phyloP scores from a whole-genome alignment of 2,797 vertebrate species.

The Pipistrellus pipistrellus region DNA sequence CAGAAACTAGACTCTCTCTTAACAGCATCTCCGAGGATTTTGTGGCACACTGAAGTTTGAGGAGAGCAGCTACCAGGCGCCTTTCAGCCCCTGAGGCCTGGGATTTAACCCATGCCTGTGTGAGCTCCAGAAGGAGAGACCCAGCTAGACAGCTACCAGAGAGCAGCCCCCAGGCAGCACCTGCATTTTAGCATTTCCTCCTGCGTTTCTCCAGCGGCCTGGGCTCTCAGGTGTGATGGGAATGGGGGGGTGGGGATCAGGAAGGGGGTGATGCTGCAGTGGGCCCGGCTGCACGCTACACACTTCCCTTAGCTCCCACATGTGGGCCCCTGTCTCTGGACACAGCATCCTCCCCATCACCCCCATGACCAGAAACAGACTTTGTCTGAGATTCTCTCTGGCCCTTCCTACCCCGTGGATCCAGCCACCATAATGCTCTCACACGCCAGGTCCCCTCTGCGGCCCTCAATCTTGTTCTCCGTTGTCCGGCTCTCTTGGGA shows the following conservation, averaged over 20 bases:
- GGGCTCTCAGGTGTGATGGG: accelerated
- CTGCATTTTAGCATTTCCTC: neutral
- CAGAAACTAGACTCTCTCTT: neutral
- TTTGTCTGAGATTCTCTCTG: neutral
- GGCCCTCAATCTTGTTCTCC: neutral
- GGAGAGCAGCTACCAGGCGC: neutral
- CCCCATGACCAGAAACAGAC: neutral
- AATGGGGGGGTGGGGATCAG: accelerated
- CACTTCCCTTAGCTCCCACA: neutral
- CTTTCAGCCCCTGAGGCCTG: neutral
- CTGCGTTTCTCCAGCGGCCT: neutral
- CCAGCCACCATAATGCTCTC: accelerated
- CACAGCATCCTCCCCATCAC: neutral
- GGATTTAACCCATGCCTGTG: neutral
- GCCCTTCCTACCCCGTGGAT: too few species aligned
- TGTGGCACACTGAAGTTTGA: accelerated
- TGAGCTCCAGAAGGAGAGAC: neutral
- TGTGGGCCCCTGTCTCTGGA: neutral
- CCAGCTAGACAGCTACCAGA: neutral
- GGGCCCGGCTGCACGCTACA: accelerated
- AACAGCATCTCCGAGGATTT: neutral
- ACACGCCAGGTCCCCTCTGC: neutral
- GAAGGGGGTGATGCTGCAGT: neutral
- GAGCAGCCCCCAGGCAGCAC: too few species aligned
- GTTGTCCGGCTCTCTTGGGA: neutral